These are phyloP conservation scores for Cheilosia scutellata DNA, from an alignment of 2,888 invertebrate species.

Conservation along the genomic window DNA sequence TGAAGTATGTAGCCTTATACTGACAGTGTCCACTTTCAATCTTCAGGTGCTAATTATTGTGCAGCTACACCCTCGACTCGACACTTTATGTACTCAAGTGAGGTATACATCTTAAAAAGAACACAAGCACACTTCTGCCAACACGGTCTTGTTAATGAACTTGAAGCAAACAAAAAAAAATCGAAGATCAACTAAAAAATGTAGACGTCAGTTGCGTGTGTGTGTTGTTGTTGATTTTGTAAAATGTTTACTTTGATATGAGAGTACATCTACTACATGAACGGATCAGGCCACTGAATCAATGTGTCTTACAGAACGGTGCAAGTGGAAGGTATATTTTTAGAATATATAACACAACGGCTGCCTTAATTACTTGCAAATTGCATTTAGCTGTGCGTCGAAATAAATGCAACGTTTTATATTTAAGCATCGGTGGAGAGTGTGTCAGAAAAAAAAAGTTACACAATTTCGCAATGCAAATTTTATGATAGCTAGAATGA, in stretches of 20 bases:
- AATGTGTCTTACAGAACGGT: conserved; percentile 31
- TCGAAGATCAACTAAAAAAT: conserved; percentile 36
- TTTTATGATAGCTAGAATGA: neutral
- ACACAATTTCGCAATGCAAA: neutral
- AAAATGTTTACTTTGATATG: conserved; percentile 51
- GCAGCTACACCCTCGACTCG: conserved; percentile 27
- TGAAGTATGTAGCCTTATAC: neutral
- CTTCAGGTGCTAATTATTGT: conserved; percentile 37
- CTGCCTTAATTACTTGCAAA: conserved; percentile 6
- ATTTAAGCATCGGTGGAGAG: neutral
- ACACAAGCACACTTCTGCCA: conserved; percentile 35
- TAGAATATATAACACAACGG: conserved; percentile 31
- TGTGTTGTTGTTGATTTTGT: conserved; percentile 40
- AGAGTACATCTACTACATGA: conserved; percentile 28
- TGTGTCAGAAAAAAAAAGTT: conserved; percentile 3
- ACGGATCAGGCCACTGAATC: conserved; percentile 23
- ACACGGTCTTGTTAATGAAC: conserved; percentile 68
- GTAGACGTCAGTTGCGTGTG: conserved; percentile 46
- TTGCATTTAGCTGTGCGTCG: neutral
- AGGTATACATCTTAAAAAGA: conserved; percentile 15
- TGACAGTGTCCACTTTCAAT: neutral
- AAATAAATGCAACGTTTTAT: neutral
- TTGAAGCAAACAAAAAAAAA: conserved; percentile 54
- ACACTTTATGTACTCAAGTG: conserved; percentile 39
- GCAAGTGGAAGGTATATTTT: conserved; percentile 41